phyloP scores from a whole-genome alignment of 2,797 vertebrate species.

The Sparidentex hasta region DNA sequence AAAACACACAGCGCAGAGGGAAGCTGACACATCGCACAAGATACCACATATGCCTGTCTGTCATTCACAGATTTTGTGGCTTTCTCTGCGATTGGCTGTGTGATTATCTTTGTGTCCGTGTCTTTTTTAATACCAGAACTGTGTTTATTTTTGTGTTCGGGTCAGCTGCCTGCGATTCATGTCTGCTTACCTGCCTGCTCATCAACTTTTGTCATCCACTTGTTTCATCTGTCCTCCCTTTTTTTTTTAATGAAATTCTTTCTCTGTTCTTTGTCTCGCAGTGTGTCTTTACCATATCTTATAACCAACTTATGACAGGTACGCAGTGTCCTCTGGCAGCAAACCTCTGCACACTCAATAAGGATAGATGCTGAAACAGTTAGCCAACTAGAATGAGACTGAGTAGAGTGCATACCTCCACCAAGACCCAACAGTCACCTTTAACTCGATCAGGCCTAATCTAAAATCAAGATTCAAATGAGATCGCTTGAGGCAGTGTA shows the following conservation, averaged over 20 bases:
- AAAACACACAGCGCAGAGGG: slow-evolving; percentile 45
- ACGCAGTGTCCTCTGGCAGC: slow-evolving; percentile 5
- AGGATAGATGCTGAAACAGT: not conserved
- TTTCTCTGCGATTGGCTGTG: slow-evolving; percentile 22
- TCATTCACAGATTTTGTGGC: slow-evolving; percentile 17
- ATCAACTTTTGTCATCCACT: slow-evolving; percentile 4
- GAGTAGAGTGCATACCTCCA: too few relatives aligned
- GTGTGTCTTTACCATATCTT: not conserved
- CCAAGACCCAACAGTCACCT: too few relatives aligned
- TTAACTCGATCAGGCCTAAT: too few relatives aligned
- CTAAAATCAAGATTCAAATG: not conserved
- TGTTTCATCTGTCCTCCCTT: slow-evolving; percentile 12
- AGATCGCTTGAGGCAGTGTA: not conserved
- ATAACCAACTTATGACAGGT: not conserved
- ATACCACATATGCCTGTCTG: slow-evolving; percentile 6
- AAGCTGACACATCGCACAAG: slow-evolving; percentile 39
- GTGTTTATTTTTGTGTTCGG: slow-evolving; percentile 36
- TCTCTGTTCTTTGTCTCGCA: not conserved
- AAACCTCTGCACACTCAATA: not conserved
- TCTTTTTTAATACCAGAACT: slow-evolving; percentile 23
- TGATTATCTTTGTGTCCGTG: slow-evolving; percentile 31
- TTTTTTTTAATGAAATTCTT: slow-evolving; percentile 11
- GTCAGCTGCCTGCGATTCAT: slow-evolving; percentile 1
- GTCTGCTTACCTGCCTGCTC: slow-evolving; percentile 8
- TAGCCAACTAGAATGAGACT: too few relatives aligned